Percentiles rank a stretch among this genome's conserved stretches.
Conservation (phyloP, 1,140 invertebrate species). For the Callitettix versicolor region DNA sequence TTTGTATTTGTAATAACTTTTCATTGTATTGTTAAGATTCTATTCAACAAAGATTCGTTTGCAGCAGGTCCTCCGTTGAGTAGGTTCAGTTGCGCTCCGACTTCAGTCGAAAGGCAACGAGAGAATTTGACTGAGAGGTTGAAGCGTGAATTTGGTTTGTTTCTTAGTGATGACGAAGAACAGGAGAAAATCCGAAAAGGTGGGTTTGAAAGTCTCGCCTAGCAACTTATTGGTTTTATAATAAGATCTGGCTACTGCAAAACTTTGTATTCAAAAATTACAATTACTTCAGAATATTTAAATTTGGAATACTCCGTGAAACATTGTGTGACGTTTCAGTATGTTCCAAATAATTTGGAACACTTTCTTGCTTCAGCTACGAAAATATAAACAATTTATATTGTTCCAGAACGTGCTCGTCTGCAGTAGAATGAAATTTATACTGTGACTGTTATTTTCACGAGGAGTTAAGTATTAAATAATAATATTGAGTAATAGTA, state of each 20-base stretch:
- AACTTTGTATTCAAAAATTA: neutral
- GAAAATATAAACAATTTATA: neutral
- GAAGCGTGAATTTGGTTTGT: conserved; percentile 62
- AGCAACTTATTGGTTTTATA: neutral
- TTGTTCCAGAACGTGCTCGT: too few species aligned
- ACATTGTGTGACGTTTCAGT: neutral
- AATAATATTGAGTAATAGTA: too few species aligned
- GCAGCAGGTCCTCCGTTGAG: neutral
- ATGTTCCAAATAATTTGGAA: neutral
- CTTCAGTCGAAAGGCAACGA: conserved; percentile 56
- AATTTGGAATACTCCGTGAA: neutral
- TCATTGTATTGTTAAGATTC: too few species aligned
- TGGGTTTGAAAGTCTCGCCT: neutral
- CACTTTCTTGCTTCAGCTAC: neutral
- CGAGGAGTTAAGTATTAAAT: too few species aligned
- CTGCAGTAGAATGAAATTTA: too few species aligned
- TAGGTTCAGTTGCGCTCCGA: conserved; percentile 52
- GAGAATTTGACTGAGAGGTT: conserved; percentile 64
- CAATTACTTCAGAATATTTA: neutral
- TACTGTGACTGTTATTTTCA: too few species aligned
- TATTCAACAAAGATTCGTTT: too few species aligned
- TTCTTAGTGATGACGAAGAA: conserved; percentile 55
- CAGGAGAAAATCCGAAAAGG: conserved; percentile 17
- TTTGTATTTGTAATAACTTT: too few species aligned
- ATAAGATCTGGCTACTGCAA: neutral